These are phyloP conservation scores for Urechis unicinctus DNA, from an alignment of 2,888 invertebrate species.

Conservation along the genomic window DNA sequence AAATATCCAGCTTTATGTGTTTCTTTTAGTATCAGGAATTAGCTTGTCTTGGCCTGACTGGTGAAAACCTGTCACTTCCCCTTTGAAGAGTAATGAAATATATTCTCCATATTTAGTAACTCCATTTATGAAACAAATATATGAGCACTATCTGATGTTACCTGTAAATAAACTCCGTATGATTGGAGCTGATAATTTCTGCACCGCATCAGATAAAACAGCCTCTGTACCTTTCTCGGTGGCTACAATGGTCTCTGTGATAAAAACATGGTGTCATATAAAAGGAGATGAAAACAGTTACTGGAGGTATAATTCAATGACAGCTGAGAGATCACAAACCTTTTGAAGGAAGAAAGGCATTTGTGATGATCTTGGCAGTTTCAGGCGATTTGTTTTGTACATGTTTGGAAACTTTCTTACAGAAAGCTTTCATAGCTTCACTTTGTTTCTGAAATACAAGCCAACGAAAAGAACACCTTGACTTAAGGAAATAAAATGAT, in stretches of 20 bases:
- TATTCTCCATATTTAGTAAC: too few relatives aligned
- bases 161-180: slow-evolving; percentile 43
- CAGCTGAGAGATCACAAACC: slow-evolving; percentile 18
- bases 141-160: too few relatives aligned
- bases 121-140: too few relatives aligned
- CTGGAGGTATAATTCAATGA: neutral
- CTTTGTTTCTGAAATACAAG: slow-evolving; percentile 24
- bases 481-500: neutral
- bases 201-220: slow-evolving; percentile 34
- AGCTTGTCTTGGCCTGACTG: too few relatives aligned
- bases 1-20: too few relatives aligned
- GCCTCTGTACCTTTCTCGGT: slow-evolving; percentile 34
- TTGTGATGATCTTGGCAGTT: slow-evolving; percentile 25
- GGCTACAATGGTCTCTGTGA: slow-evolving; percentile 38
- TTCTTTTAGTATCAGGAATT: too few relatives aligned
- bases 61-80: too few relatives aligned
- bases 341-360: slow-evolving; percentile 32
- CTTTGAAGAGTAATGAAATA: too few relatives aligned
- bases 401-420: slow-evolving; percentile 32
- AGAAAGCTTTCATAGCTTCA: slow-evolving; percentile 35
- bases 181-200: slow-evolving; percentile 31
- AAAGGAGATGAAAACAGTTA: neutral
- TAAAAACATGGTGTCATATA: neutral
- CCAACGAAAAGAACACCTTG: neutral
- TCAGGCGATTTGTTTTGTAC: slow-evolving; percentile 31